Evolutionary conservation across 2,888 invertebrate genomes (phyloP).

Genomic region (Parnassius orleans): DNA sequence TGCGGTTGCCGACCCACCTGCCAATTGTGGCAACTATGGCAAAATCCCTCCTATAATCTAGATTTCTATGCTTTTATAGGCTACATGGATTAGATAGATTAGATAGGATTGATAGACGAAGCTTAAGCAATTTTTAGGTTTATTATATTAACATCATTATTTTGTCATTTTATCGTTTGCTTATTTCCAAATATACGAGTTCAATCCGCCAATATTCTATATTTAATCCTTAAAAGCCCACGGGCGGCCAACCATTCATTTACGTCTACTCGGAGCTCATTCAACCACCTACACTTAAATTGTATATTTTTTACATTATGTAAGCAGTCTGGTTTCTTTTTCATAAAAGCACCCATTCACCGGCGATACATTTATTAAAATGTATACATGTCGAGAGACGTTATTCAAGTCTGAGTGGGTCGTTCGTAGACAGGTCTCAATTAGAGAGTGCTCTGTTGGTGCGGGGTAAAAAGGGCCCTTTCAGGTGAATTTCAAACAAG

Average conservation of each 20-base stretch:
- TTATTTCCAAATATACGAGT: slow-evolving; percentile 47
- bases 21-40: too few relatives aligned
- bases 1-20: too few relatives aligned
- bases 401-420: slow-evolving; percentile 69
- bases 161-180: not conserved
- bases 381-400: slow-evolving; percentile 57
- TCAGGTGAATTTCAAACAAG: slow-evolving; percentile 41
- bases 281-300: slow-evolving; percentile 72
- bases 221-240: slow-evolving; percentile 54
- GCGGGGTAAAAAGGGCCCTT: slow-evolving; percentile 44
- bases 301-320: slow-evolving; percentile 68
- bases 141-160: not conserved
- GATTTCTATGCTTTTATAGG: too few relatives aligned
- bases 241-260: slow-evolving; percentile 50
- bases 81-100: too few relatives aligned
- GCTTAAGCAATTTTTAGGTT: too few relatives aligned
- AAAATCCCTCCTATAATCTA: too few relatives aligned
- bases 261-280: slow-evolving; percentile 53
- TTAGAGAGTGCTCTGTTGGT: slow-evolving; percentile 40
- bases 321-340: slow-evolving; percentile 54
- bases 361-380: slow-evolving; percentile 78
- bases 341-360: slow-evolving; percentile 74
- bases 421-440: slow-evolving; percentile 53
- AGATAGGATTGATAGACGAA: too few relatives aligned
- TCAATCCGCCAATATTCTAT: slow-evolving; percentile 48